Conservation (phyloP, 2,797 vertebrate species). For the Neostethus bicornis region DNA sequence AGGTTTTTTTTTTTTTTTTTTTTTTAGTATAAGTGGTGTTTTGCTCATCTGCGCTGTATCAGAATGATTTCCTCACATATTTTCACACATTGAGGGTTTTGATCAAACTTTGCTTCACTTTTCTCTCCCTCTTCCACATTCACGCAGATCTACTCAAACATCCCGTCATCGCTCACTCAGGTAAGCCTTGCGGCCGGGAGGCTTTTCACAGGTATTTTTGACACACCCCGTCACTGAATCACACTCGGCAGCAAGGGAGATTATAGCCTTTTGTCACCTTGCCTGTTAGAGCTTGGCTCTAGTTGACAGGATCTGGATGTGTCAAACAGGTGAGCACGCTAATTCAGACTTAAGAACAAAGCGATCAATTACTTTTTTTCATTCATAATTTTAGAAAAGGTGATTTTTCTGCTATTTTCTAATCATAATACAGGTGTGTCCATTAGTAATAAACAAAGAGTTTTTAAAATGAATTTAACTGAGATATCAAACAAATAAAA, state of each 20-base stretch:
- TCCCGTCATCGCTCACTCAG: constrained; percentile 79
- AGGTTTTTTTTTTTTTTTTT: constrained; percentile 16
- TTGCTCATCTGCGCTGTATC: constrained; percentile 58
- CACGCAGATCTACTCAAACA: constrained; percentile 72
- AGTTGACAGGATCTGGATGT: constrained; percentile 63
- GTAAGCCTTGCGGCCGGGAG: constrained; percentile 62
- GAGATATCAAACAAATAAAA: constrained; percentile 25
- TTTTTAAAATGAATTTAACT: not conserved
- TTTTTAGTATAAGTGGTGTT: constrained; percentile 36
- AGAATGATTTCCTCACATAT: constrained; percentile 26
- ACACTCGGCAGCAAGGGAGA: constrained; percentile 61
- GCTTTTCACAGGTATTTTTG: constrained; percentile 71
- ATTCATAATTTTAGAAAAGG: too few species aligned
- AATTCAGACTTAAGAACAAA: constrained; percentile 41
- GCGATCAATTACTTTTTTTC: constrained; percentile 19
- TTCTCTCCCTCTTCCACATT: constrained; percentile 45
- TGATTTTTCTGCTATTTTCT: too few species aligned
- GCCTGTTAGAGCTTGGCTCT: constrained; percentile 59
- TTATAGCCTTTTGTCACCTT: constrained; percentile 80
- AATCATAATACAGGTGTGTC: constrained; percentile 7
- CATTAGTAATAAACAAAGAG: constrained; percentile 21
- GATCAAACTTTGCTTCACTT: constrained; percentile 48
- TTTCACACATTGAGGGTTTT: constrained; percentile 54
- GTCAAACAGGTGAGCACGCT: constrained; percentile 63
- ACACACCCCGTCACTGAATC: constrained; percentile 74